Percentiles rank a stretch among this genome's conserved stretches.
Conservation (phyloP, 1,140 invertebrate genomes). For the Cotesia glomerata region DNA sequence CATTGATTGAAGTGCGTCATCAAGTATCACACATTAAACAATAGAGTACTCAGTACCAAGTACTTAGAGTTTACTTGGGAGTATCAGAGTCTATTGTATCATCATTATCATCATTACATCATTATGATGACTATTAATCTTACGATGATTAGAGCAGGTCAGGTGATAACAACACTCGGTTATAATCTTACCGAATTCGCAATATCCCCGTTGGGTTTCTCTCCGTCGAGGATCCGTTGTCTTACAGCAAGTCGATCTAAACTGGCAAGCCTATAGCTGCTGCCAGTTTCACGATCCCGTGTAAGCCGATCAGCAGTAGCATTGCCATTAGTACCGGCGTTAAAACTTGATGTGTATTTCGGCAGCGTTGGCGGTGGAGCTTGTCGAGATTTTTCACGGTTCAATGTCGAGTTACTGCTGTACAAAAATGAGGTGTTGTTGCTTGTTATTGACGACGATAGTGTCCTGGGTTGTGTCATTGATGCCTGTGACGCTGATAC, state of each 20-base stretch:
- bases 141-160: background rate
- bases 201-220: conserved; percentile 57
- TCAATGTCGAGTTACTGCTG: conserved; percentile 58
- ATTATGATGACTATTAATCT: background rate
- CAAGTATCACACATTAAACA: no score
- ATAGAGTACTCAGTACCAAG: no score
- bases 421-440: conserved; percentile 62
- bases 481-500: conserved; percentile 37
- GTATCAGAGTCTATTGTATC: no score
- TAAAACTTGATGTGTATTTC: conserved; percentile 69
- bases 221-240: conserved; percentile 71
- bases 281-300: conserved; percentile 66
- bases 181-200: conserved; percentile 55
- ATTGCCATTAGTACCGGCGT: conserved; percentile 63
- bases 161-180: background rate
- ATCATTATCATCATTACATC: background rate
- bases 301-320: conserved; percentile 61
- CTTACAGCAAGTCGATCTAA: conserved; percentile 74
- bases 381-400: conserved; percentile 59
- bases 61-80: no score
- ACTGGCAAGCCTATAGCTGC: conserved; percentile 72
- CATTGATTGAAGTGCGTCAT: background rate
- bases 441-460: background rate
- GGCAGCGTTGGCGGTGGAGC: conserved; percentile 72
- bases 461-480: conserved; percentile 29